Conservation (phyloP, 92 coral and sea anemone genomes). For the Scolanthus callimorphus region DNA sequence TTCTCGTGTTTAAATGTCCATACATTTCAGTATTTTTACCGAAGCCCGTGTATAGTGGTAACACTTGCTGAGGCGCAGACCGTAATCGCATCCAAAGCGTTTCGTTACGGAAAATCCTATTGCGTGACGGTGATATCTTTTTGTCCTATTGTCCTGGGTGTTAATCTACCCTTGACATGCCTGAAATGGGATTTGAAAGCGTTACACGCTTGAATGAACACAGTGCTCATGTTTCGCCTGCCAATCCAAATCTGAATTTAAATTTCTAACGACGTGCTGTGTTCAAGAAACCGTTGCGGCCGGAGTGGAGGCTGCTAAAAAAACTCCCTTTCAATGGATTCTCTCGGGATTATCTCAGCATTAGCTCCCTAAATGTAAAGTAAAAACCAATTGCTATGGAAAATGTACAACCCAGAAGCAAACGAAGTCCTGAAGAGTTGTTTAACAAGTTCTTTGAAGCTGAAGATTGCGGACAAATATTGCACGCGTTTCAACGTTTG, state of each 20-base stretch:
- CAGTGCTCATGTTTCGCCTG: neutral
- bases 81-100: too few species aligned
- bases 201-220: neutral
- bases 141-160: too few species aligned
- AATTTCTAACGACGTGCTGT: neutral
- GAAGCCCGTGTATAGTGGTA: too few species aligned
- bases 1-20: too few species aligned
- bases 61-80: too few species aligned
- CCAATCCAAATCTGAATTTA: neutral
- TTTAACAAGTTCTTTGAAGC: conserved; percentile 81
- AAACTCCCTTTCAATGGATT: too few species aligned
- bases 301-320: too few species aligned
- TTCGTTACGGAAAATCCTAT: too few species aligned
- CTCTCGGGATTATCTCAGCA: too few species aligned
- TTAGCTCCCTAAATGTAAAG: neutral
- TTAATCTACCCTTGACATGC: too few species aligned
- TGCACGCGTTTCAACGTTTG: conserved; percentile 75
- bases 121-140: too few species aligned
- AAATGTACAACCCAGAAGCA: conserved; percentile 25
- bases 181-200: neutral
- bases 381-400: conserved; percentile 19
- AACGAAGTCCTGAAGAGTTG: conserved; percentile 56
- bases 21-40: too few species aligned
- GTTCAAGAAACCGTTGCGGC: neutral
- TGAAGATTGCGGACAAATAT: conserved; percentile 74